Base-by-base conservation (phyloP, 2,113 vertebrate species). In the Syngnathus typhle region DNA sequence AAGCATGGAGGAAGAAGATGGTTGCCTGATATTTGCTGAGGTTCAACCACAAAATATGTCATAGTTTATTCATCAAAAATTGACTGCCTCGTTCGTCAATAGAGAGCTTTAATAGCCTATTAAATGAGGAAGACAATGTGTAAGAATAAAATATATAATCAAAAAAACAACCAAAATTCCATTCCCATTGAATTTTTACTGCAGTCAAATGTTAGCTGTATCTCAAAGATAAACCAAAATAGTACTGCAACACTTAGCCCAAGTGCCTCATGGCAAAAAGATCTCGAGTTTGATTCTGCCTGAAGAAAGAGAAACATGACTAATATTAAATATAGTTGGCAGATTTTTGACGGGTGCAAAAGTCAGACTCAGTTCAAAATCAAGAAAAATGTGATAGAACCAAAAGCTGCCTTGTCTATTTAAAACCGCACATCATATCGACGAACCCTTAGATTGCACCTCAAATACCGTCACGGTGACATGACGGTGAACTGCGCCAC, bases 401-500 rank as follows among this genome's bases (percentile, higher is more conserved):
- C 1, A 32, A 44, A 27, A 32, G 43, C 52, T 37, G 7, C 5
- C 55, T 19, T 47, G 46, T 7, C 7, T 36, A 37, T 27, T 39
- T 54, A 38, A 54, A 65, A 55, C 21, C 64, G 7, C 64, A 8
- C 39, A n/a, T 69, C 16, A 60, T 39, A 47, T 77, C 37, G 23
- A 18, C 49, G 64, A 77, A 66, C 61, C 84, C 60, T 76, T 80
- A 68, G 4, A 58, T 46, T 75, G 81, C 79, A 81, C 73, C 79
- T 80, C 85, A 55, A 81, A 71, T 64, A 66, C 64, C 51, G 47
- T 75, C 75, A 63, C 3, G 71, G 82, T 83, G 83, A 80, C 70
- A 79, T 8, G 51, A 68, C 52, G 41, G 76, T 88, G 87, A 85
- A 83, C 82, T 85, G 71, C 75, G 69, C 65, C 79, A 82, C 79